phyloP scores from a whole-genome alignment of 2,888 invertebrate species.

The Ashinkailepas kermadecensis region DNA sequence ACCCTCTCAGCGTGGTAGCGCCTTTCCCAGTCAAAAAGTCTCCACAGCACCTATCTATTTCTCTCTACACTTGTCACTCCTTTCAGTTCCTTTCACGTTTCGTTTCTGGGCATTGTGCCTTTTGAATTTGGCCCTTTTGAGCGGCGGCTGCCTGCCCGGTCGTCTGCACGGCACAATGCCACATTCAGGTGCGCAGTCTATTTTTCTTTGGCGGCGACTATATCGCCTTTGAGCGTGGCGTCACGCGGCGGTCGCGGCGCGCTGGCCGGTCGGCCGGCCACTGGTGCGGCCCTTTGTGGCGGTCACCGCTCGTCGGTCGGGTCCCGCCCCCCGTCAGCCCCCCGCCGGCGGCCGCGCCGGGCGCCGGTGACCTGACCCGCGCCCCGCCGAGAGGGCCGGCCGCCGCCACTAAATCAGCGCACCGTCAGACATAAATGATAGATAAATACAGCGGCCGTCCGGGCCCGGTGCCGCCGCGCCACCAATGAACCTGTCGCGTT shows the following conservation, averaged over 20 bases:
- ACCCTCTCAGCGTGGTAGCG: not conserved
- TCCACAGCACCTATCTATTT: not conserved
- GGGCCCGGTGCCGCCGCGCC: not conserved
- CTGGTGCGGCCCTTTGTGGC: not conserved
- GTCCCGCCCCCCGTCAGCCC: slow-evolving; percentile 1
- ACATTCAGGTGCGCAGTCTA: slow-evolving; percentile 11
- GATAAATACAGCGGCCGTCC: not conserved
- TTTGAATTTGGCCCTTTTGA: not conserved
- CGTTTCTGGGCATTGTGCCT: not conserved
- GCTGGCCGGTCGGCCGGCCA: not conserved
- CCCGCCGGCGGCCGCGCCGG: not conserved
- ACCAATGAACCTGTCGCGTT: not conserved
- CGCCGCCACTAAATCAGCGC: not conserved
- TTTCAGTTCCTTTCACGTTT: not conserved
- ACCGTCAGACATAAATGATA: not conserved
- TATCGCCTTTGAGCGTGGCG: not conserved
- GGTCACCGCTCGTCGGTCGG: not conserved
- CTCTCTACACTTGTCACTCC: slow-evolving; percentile 20
- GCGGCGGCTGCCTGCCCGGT: not conserved
- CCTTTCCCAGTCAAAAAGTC: not conserved
- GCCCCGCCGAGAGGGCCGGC: not conserved
- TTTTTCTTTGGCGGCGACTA: slow-evolving; percentile 9
- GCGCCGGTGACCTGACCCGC: not conserved
- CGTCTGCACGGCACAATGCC: not conserved
- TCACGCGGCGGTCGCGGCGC: not conserved